Conservation (phyloP, 2,113 vertebrate species). For the Indri indri region DNA sequence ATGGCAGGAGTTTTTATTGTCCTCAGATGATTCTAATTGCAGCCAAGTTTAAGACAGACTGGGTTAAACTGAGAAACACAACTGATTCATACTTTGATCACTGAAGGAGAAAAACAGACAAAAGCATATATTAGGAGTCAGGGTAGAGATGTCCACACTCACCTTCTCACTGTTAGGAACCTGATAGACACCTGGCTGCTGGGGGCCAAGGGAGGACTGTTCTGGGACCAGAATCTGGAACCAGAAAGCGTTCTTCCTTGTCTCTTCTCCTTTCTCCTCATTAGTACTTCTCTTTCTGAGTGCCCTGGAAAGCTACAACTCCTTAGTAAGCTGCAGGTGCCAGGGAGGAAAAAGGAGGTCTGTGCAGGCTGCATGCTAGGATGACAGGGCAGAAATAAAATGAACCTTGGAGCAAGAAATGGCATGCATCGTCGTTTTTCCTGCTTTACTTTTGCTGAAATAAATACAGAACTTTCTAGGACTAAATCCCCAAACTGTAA, state of each 20-base stretch:
- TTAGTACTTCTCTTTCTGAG: not conserved
- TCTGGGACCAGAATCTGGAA: not conserved
- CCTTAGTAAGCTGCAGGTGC: too few species aligned
- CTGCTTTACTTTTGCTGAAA: not conserved
- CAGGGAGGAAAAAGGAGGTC: not conserved
- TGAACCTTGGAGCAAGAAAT: not conserved
- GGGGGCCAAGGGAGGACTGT: fast-evolving
- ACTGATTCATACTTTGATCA: not conserved
- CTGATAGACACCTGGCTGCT: too few species aligned
- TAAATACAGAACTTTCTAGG: not conserved
- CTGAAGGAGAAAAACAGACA: not conserved
- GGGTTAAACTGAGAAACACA: not conserved
- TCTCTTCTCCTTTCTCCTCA: not conserved
- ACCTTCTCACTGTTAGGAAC: not conserved
- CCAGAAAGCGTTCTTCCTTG: not conserved
- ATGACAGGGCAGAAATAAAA: not conserved
- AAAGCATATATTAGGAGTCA: not conserved
- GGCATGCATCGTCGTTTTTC: not conserved
- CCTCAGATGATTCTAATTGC: too few species aligned
- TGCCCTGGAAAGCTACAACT: not conserved
- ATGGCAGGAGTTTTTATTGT: not conserved
- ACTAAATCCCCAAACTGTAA: not conserved
- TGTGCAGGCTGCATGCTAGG: fast-evolving
- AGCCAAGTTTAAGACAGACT: not conserved
- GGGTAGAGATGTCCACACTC: too few species aligned